A percentile compares a stretch with the other conserved stretches of the same genome.
Evolutionary conservation across 2,888 invertebrate species (phyloP).

Genomic region (Anthrax anthrax): DNA sequence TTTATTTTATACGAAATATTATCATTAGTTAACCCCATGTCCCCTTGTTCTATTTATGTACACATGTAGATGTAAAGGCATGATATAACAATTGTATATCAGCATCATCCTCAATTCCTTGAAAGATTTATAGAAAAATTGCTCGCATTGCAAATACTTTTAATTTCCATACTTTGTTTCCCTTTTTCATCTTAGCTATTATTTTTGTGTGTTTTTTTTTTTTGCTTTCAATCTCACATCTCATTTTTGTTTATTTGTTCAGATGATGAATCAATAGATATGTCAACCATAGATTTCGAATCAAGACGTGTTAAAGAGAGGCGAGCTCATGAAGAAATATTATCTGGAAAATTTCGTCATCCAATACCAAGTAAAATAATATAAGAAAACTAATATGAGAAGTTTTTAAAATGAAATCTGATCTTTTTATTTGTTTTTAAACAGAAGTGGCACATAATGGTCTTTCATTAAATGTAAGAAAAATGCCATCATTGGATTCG

Average conservation of each 20-base stretch:
- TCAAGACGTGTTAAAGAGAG: conserved; percentile 32
- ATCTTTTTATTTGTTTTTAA: neutral
- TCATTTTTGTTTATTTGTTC: neutral
- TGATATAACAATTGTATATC: no score
- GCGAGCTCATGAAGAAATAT: conserved; percentile 33
- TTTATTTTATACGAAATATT: neutral
- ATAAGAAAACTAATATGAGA: neutral
- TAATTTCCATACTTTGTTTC: no score
- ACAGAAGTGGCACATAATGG: conserved; percentile 9
- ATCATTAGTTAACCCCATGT: no score
- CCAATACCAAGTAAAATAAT: conserved; percentile 26
- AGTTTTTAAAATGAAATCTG: neutral
- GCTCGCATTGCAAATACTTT: no score
- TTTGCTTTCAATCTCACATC: no score
- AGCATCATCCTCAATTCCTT: no score
- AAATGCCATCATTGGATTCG: conserved; percentile 19
- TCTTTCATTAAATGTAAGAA: conserved; percentile 12
- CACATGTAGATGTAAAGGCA: no score
- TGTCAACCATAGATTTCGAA: conserved; percentile 34
- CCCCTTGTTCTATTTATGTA: no score
- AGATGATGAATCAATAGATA: conserved; percentile 33
- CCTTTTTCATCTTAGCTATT: neutral
- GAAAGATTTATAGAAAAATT: no score
- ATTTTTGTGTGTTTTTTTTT: neutral
- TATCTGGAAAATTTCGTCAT: conserved; percentile 32